Percentiles rank a stretch among this genome's conserved stretches.
These are phyloP conservation scores for Urophycis tenuis DNA, from an alignment of 2,797 vertebrate species.

Conservation along the genomic window DNA sequence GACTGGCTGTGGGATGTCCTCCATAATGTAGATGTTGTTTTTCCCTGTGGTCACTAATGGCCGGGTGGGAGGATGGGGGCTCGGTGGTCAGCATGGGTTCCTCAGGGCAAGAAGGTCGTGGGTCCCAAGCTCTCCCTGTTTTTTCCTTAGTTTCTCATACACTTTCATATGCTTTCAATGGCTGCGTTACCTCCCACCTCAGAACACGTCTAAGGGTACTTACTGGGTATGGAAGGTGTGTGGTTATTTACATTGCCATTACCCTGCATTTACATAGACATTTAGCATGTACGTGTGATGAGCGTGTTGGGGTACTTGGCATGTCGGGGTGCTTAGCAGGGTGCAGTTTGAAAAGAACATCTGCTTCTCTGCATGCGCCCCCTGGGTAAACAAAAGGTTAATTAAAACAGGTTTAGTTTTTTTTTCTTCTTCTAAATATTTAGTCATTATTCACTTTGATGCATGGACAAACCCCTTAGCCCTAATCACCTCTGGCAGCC, in stretches of 20 bases:
- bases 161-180: neutral
- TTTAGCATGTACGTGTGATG: neutral
- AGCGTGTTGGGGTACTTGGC: neutral
- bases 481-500: constrained; percentile 17
- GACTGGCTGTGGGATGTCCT: neutral
- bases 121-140: neutral
- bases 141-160: no score
- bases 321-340: neutral
- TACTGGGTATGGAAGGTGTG: neutral
- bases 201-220: neutral
- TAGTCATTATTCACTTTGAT: constrained; percentile 19
- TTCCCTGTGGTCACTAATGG: neutral
- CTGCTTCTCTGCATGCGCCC: neutral
- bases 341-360: neutral
- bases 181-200: neutral
- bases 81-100: neutral
- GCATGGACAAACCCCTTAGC: constrained; percentile 17
- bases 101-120: neutral
- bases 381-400: neutral
- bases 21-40: neutral
- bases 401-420: constrained; percentile 5
- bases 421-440: neutral
- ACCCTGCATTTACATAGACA: neutral
- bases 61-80: neutral
- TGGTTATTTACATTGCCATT: neutral